A percentile compares a stretch with the other conserved stretches of the same genome.
These are phyloP conservation scores for Villa cingulata DNA, from an alignment of 2,888 invertebrate species.

Conservation along the genomic window DNA sequence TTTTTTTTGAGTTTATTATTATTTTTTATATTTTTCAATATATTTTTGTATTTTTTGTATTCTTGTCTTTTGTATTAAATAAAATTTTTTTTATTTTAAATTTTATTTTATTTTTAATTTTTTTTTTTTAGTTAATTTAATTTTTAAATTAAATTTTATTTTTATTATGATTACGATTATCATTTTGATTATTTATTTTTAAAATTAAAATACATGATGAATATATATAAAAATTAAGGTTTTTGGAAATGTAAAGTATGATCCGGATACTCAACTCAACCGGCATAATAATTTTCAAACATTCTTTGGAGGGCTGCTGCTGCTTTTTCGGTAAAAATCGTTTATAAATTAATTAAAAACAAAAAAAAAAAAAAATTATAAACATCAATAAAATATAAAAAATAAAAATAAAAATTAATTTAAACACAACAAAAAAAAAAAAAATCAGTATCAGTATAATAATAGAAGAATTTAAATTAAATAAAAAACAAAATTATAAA, in stretches of 20 bases:
- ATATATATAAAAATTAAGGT: slow-evolving; percentile 44
- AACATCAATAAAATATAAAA: background rate
- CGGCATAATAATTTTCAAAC: slow-evolving; percentile 93
- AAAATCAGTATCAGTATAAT: too few relatives aligned
- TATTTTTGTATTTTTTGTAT: too few relatives aligned
- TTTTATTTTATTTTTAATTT: too few relatives aligned
- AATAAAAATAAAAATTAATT: background rate
- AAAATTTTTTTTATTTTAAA: too few relatives aligned
- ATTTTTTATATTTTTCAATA: too few relatives aligned
- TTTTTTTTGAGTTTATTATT: too few relatives aligned
- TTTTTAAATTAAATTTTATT: slow-evolving; percentile 7
- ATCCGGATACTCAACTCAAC: slow-evolving; percentile 73
- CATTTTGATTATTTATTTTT: background rate
- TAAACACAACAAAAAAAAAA: too few relatives aligned
- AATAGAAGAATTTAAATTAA: too few relatives aligned
- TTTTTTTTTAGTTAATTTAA: too few relatives aligned
- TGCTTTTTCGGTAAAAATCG: slow-evolving; percentile 75
- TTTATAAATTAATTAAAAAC: slow-evolving; percentile 23
- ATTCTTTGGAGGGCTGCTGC: slow-evolving; percentile 81
- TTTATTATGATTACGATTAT: slow-evolving; percentile 11
- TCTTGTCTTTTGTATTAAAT: too few relatives aligned
- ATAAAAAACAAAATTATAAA: too few relatives aligned
- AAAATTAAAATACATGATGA: background rate
- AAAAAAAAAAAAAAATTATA: background rate
- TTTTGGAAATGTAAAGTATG: slow-evolving; percentile 84